Evolutionary conservation across 1,140 invertebrate genomes (phyloP).

Genomic region (Trissolcus basalis): DNA sequence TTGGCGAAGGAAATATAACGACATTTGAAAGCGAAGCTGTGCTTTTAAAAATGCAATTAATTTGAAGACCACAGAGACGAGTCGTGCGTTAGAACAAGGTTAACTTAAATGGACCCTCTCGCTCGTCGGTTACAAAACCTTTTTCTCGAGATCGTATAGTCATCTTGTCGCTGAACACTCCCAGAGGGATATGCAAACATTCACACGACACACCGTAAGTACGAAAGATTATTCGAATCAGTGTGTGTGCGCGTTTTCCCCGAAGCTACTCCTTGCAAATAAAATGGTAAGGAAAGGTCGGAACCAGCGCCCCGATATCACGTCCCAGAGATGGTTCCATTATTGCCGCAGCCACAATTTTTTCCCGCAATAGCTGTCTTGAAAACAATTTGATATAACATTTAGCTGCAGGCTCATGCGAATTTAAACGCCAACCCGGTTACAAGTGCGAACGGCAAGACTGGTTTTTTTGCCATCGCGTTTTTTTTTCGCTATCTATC

Average conservation of each 20-base stretch:
- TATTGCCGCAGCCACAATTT: slow-evolving; percentile 37
- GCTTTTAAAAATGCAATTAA: slow-evolving; percentile 14
- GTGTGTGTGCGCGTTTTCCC: slow-evolving; percentile 19
- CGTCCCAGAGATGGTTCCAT: slow-evolving; percentile 34
- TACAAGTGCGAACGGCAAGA: slow-evolving; percentile 6
- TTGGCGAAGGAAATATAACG: not conserved
- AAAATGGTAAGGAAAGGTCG: slow-evolving; percentile 28
- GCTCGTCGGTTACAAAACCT: slow-evolving; percentile 15
- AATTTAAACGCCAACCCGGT: slow-evolving; percentile 21
- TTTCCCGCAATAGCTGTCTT: slow-evolving; percentile 21
- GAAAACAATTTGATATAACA: slow-evolving; percentile 43
- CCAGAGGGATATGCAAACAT: slow-evolving; percentile 34
- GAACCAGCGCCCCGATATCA: slow-evolving; percentile 21
- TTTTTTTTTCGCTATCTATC: no score
- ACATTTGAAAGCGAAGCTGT: not conserved
- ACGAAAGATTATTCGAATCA: slow-evolving; percentile 2
- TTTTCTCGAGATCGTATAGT: slow-evolving; percentile 24
- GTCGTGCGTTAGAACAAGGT: slow-evolving; percentile 27
- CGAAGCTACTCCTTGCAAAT: slow-evolving; percentile 23
- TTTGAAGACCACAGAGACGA: not conserved
- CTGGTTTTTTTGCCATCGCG: no score
- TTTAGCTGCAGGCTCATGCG: slow-evolving; percentile 23
- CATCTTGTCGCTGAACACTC: slow-evolving; percentile 26
- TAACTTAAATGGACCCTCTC: slow-evolving; percentile 36
- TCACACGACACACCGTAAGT: slow-evolving; percentile 6